phyloP scores from a whole-genome alignment of 1,140 invertebrate genomes.

The Amphibalanus amphitrite region DNA sequence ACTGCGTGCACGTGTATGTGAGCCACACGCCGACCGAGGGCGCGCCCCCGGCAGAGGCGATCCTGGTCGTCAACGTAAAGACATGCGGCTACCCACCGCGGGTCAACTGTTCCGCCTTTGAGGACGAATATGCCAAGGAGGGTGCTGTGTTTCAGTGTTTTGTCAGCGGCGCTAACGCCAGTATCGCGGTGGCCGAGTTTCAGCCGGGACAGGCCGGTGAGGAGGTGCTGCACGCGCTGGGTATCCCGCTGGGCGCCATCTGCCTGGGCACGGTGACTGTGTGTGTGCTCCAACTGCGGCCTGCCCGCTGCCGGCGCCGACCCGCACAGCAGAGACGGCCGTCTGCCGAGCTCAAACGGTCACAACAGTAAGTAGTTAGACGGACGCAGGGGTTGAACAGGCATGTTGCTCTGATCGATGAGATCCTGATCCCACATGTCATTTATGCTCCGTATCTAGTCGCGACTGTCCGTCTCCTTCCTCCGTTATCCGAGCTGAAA shows the following conservation, averaged over 20 bases:
- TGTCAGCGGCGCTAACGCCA: neutral
- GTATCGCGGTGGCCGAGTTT: neutral
- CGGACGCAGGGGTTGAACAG: too few relatives aligned
- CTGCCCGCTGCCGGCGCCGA: neutral
- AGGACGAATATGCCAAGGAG: neutral
- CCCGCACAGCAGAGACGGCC: too few relatives aligned
- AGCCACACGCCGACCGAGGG: slow-evolving; percentile 37
- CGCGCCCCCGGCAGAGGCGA: slow-evolving; percentile 14
- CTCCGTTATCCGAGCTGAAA: too few relatives aligned
- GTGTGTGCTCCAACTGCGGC: neutral
- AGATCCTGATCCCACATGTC: too few relatives aligned
- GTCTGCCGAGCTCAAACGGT: too few relatives aligned
- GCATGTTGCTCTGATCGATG: too few relatives aligned
- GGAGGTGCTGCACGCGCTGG: neutral
- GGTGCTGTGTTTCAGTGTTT: neutral
- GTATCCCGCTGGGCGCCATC: neutral
- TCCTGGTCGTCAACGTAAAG: slow-evolving; percentile 72
- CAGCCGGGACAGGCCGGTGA: neutral
- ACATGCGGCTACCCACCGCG: slow-evolving; percentile 74
- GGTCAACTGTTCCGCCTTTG: slow-evolving; percentile 54
- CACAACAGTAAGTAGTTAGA: too few relatives aligned
- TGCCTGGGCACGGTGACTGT: neutral
- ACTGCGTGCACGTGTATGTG: slow-evolving; percentile 50
- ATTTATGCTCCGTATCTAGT: too few relatives aligned
- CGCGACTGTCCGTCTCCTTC: too few relatives aligned